phyloP scores from a whole-genome alignment of 2,113 vertebrate genomes.

The Pterocles burchelli region DNA sequence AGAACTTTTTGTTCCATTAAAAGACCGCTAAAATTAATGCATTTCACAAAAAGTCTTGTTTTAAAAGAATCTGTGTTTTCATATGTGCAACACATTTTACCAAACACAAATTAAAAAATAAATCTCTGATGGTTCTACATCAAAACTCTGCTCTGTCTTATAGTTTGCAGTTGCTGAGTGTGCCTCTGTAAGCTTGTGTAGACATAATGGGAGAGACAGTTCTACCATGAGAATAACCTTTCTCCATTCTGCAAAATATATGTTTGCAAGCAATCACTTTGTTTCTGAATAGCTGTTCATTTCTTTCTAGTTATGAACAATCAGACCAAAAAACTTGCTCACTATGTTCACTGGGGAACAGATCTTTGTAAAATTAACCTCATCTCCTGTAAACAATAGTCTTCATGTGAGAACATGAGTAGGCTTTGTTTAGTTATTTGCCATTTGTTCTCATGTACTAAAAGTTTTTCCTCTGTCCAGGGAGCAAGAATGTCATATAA shows the following conservation, averaged over 20 bases:
- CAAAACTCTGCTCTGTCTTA: background rate
- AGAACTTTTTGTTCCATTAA: background rate
- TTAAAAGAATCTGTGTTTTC: background rate
- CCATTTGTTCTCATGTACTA: background rate
- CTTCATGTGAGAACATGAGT: background rate
- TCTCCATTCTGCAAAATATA: background rate
- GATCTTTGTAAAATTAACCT: slow-evolving; percentile 9
- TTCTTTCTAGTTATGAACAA: background rate
- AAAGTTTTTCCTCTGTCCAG: background rate
- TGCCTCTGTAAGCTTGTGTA: background rate
- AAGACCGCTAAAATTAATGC: background rate
- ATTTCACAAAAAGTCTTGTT: background rate
- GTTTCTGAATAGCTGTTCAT: background rate
- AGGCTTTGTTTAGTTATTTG: background rate
- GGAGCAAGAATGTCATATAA: background rate
- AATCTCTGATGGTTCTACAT: background rate
- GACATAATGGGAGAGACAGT: background rate
- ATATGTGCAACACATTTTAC: background rate
- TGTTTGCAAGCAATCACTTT: background rate
- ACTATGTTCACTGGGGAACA: background rate
- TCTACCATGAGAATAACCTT: background rate
- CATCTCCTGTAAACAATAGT: slow-evolving; percentile 10
- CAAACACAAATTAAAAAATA: background rate
- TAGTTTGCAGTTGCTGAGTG: rapidly evolving
- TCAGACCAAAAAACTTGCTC: background rate